Percentiles rank a stretch among this genome's conserved stretches.
These are phyloP conservation scores for Cotesia glomerata DNA, from an alignment of 1,140 invertebrate genomes.

Conservation along the genomic window DNA sequence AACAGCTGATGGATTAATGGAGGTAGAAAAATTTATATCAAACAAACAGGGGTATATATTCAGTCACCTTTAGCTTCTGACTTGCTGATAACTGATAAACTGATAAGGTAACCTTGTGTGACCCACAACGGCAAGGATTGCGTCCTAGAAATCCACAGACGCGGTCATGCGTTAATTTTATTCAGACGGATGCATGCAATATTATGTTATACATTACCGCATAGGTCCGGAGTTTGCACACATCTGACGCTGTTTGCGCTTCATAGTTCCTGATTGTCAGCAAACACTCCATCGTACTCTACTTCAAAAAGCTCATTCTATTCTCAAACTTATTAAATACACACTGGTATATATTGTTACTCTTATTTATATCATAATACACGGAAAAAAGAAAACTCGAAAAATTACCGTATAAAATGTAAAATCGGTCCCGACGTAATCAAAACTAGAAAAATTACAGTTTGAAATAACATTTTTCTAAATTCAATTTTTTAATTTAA, in stretches of 20 bases:
- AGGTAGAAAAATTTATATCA: no score
- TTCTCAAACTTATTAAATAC: no score
- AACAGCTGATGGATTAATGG: no score
- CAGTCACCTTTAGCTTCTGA: not conserved
- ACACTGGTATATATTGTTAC: no score
- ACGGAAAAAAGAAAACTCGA: no score
- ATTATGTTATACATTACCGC: not conserved
- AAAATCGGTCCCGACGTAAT: no score
- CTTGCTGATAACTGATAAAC: not conserved
- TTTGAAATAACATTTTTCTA: no score
- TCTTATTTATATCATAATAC: no score
- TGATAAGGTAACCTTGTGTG: conserved; percentile 4
- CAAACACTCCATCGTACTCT: not conserved
- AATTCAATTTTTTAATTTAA: no score
- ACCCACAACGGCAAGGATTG: conserved; percentile 2
- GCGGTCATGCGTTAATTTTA: conserved; percentile 14
- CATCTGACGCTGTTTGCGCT: not conserved
- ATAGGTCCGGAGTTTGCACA: not conserved
- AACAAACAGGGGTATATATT: not conserved
- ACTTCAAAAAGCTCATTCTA: no score
- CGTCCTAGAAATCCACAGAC: conserved; percentile 2
- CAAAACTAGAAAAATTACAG: no score
- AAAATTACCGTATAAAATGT: no score
- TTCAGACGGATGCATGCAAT: not conserved
- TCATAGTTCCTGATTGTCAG: not conserved